Base-by-base conservation (phyloP, 64 coral and sea anemone genomes). In the Pocillopora verrucosa region DNA sequence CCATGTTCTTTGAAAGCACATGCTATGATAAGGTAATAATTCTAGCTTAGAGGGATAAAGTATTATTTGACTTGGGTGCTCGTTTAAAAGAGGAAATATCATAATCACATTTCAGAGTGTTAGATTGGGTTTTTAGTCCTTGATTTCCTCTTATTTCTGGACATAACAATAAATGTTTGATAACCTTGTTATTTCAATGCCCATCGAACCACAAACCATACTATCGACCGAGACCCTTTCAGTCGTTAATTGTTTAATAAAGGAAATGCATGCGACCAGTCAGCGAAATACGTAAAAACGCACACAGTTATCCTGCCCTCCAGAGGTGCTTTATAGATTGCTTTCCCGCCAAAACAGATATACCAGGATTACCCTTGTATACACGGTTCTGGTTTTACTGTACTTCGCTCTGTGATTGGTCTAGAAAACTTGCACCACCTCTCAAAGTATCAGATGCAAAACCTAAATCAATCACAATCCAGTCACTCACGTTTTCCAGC, bases 321-420 rank as follows among this genome's bases (percentile, higher is more conserved):
- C 10, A 15, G 9, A 6, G 34, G 11, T 20, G 15, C 9, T 35
- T 1, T 35, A 10, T 0, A 1, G 14, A 65, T 82, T 17, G 60
- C 61, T 10, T 84, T 84, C 82, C 82, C 63, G 37, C 82, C 64
- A 85, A 72, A 72, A 72, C 15, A 26, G 30, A 12, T 10, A 72
- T 15, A 60, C 60, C 19, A 30, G 3, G 78, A 25, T 12, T 10
- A 25, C 25, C 17, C 13, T 45, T 37, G 17, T 4, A 4, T 37
- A 34, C 17, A 14, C 35, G 34, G 15, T 12, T 3, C 20, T 6
- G 64, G 41, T 51, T 51, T 51, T 51, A 7, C 41, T 51, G 41
- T 51, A 51, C 41, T 51, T 51, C 41, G 41, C 41, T 7, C 41
- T 51, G 41, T 51, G 7, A 51, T 51, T 51, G 41, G 41, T 51